Evolutionary conservation across 2,797 vertebrate genomes (phyloP).

Genomic region (Phataginus tricuspis): DNA sequence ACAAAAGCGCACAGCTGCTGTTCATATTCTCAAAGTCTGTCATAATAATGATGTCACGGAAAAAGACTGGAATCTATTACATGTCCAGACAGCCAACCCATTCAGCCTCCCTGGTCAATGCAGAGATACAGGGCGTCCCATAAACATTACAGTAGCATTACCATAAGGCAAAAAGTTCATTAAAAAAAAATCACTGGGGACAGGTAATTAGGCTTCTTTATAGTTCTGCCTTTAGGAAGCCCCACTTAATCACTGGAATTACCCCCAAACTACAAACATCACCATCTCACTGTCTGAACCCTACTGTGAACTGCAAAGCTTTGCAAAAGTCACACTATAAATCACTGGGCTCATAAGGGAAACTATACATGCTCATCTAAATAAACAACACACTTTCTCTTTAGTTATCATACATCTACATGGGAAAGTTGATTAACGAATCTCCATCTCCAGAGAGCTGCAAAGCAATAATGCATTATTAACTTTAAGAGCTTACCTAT

Average conservation of each 20-base stretch:
- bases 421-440: background rate
- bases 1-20: slow-evolving; percentile 89
- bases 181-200: slow-evolving; percentile 60
- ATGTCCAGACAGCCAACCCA: slow-evolving; percentile 82
- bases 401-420: background rate
- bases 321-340: background rate
- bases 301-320: background rate
- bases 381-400: slow-evolving; percentile 2
- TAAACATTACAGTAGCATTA: slow-evolving; percentile 68
- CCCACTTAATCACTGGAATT: slow-evolving; percentile 48
- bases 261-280: slow-evolving; percentile 62
- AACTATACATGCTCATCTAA: slow-evolving; percentile 40
- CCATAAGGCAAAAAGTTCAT: slow-evolving; percentile 69
- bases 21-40: slow-evolving; percentile 90
- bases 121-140: slow-evolving; percentile 69
- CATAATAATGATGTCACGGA: slow-evolving; percentile 91
- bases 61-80: slow-evolving; percentile 91
- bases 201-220: slow-evolving; percentile 70
- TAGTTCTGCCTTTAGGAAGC: slow-evolving; percentile 70
- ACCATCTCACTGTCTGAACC: slow-evolving; percentile 42
- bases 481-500: background rate
- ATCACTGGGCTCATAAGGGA: background rate
- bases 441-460: background rate
- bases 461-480: background rate
- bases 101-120: slow-evolving; percentile 82